Evolutionary conservation across 2,888 invertebrate genomes (phyloP).

Genomic region (Acrobeloides nanus): DNA sequence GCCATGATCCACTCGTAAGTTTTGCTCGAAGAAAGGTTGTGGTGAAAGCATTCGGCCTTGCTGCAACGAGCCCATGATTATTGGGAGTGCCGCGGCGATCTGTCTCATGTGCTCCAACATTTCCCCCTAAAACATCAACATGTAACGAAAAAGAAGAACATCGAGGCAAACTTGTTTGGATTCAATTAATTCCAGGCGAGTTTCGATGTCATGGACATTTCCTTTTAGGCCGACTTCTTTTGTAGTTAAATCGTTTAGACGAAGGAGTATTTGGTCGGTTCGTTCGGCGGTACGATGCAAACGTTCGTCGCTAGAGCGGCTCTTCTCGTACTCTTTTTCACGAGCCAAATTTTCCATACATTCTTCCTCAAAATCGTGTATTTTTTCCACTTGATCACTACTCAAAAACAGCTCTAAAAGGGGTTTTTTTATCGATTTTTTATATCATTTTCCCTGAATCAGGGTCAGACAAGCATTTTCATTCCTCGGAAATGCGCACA

Average conservation of each 20-base stretch:
- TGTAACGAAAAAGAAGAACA: constrained; percentile 1
- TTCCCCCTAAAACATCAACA: constrained; percentile 17
- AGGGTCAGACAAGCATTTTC: too few relatives aligned
- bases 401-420: constrained; percentile 74
- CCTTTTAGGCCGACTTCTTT: constrained; percentile 36
- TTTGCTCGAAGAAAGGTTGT: too few relatives aligned
- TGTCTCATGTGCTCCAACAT: constrained; percentile 26
- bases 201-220: constrained; percentile 34
- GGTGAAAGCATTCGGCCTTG: too few relatives aligned
- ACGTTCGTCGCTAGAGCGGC: constrained; percentile 56
- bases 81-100: constrained; percentile 12
- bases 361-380: constrained; percentile 83
- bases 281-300: constrained; percentile 56
- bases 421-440: background rate
- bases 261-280: constrained; percentile 55
- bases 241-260: constrained; percentile 56
- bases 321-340: constrained; percentile 67
- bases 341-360: constrained; percentile 86
- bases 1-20: too few relatives aligned
- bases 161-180: constrained; percentile 25
- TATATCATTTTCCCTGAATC: too few relatives aligned
- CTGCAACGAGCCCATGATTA: too few relatives aligned
- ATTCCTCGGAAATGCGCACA: too few relatives aligned
- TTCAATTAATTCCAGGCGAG: constrained; percentile 36
- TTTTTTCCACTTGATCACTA: constrained; percentile 80